Conservation (phyloP, 2,797 vertebrate species). For the Hydrophis major region DNA sequence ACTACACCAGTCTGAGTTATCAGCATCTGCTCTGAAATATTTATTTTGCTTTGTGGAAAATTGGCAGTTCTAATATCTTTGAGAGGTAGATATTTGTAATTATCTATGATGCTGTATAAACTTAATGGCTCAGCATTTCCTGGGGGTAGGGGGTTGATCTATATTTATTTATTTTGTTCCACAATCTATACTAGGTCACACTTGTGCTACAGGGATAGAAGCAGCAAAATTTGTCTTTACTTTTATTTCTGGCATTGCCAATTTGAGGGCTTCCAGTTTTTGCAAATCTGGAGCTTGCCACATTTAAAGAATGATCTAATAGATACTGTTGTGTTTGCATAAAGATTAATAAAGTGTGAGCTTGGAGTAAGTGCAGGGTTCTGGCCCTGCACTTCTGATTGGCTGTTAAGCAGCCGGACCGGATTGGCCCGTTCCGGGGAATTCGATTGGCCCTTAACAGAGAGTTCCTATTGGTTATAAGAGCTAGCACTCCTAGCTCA, state of each 20-base stretch:
- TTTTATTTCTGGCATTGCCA: neutral
- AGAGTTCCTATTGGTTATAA: too few relatives aligned
- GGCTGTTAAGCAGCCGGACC: too few relatives aligned
- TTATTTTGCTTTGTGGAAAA: slow-evolving; percentile 58
- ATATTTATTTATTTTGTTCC: slow-evolving; percentile 38
- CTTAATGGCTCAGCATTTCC: slow-evolving; percentile 51
- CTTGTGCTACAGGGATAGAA: neutral
- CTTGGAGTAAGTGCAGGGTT: too few relatives aligned
- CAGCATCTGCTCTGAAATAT: slow-evolving; percentile 64
- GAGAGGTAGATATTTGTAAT: slow-evolving; percentile 69
- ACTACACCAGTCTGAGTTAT: slow-evolving; percentile 51
- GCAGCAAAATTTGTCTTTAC: neutral
- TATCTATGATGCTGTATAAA: slow-evolving; percentile 66
- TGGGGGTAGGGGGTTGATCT: neutral
- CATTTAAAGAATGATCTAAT: neutral
- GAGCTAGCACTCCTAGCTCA: too few relatives aligned
- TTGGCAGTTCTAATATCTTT: slow-evolving; percentile 61
- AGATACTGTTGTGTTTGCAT: neutral
- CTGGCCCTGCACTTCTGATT: too few relatives aligned
- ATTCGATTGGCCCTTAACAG: too few relatives aligned
- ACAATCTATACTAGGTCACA: neutral
- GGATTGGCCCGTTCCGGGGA: too few relatives aligned
- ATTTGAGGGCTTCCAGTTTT: neutral
- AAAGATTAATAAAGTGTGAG: too few relatives aligned
- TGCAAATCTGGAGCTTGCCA: neutral